Evolutionary conservation across 2,797 vertebrate genomes (phyloP), one percentile per base, ranked within the genome.

Genomic region (Neosilurus mollespiculum): DNA sequence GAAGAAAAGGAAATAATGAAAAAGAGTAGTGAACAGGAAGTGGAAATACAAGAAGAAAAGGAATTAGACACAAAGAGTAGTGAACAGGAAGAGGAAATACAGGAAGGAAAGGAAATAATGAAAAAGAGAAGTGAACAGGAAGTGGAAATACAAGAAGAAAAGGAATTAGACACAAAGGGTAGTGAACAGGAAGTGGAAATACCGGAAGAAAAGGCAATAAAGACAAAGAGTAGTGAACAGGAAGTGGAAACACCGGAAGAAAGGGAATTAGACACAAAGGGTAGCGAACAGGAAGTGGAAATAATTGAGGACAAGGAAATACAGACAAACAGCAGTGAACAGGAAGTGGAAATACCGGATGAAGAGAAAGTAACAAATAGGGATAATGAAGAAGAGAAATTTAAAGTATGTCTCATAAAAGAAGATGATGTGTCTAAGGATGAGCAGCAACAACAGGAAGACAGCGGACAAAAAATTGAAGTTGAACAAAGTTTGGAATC

Each of bases 1-100:
- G 67, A 84, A 7, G 54, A 64, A 11, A 85, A 86, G 34, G 86
- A 78, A 81, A 82, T 82, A 34, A 67, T 53, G 59, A 66, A 26
- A 15, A 84, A 87, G 58, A 78, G 0, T 53, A 61, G 30, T 26
- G 83, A 22, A 88, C 65, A 56, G 34, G 64, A 73, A 81, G 75
- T 43, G 26, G 81, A 66, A 54, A 70, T 22, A 51, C 80, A 73
- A 66, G 30, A 15, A 4, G n/a, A 61, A 53, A 53, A 2, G 4
- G 34, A 62, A 79, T 67, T 83, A 71, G 56, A 71, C 64, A 64
- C 53, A 79, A 10, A 24, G 3, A 59, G 7, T 0, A n/a, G 20
- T 0, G 6, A 51, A 10, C 9, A 49, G 16, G 65, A 70, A 77
- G 80, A 78, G 59, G 80, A 85, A 82, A 73, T 24, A 30, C 75